Conservation (phyloP, 1,140 invertebrate genomes). For the Propsilocerus akamusi region DNA sequence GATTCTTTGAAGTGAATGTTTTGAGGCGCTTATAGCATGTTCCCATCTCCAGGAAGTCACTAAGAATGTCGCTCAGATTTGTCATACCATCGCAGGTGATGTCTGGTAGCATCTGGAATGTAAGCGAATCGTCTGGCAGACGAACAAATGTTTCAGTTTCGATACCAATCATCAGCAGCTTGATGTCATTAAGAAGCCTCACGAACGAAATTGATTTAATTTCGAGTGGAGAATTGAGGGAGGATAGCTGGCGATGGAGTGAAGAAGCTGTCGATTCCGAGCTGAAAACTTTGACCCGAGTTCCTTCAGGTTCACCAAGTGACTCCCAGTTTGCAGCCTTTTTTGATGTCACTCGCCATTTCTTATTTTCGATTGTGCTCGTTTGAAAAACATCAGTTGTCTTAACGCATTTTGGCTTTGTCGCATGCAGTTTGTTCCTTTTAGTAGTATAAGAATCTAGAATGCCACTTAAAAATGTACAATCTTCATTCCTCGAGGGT, state of each 20-base stretch:
- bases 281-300: slow-evolving; percentile 4
- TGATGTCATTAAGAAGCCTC: slow-evolving; percentile 23
- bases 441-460: not conserved
- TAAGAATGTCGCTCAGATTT: slow-evolving; percentile 10
- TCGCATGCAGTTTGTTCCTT: slow-evolving; percentile 2
- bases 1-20: slow-evolving; percentile 5
- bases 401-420: slow-evolving; percentile 1
- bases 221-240: not conserved
- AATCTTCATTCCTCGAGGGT: too few species aligned
- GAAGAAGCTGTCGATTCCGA: not conserved
- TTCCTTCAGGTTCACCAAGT: slow-evolving; percentile 1
- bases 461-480: not conserved
- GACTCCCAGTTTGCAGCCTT: too few species aligned
- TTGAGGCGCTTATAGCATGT: slow-evolving; percentile 12
- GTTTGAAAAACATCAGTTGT: not conserved
- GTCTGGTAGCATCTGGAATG: slow-evolving; percentile 9
- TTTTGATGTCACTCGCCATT: slow-evolving; percentile 5
- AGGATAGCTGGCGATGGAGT: not conserved
- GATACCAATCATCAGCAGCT: slow-evolving; percentile 26
- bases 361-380: not conserved
- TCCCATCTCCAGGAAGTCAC: slow-evolving; percentile 16
- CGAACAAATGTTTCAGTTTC: slow-evolving; percentile 28
- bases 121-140: not conserved
- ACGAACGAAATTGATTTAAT: slow-evolving; percentile 14
- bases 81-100: slow-evolving; percentile 11